Percentiles rank a stretch among this genome's conserved stretches.
Conservation (phyloP, 2,113 vertebrate species). For the Erpornis zantholeuca region DNA sequence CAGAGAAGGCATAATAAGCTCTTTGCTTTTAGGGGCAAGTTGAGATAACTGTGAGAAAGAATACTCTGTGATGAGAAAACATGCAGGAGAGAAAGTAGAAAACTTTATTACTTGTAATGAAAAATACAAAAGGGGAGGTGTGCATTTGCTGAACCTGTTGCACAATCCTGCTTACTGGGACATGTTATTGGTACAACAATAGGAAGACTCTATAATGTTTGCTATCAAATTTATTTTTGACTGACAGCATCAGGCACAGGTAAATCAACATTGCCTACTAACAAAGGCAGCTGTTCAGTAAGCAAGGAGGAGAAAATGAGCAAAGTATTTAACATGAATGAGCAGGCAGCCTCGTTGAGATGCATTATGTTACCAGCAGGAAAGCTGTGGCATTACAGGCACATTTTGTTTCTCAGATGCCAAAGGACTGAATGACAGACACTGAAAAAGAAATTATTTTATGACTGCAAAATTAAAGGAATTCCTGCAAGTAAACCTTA, state of each 20-base stretch:
- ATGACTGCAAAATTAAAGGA: not conserved
- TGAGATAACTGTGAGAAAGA: not conserved
- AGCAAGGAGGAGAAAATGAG: not conserved
- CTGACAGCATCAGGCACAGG: not conserved
- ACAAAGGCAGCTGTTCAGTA: not conserved
- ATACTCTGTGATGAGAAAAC: not conserved
- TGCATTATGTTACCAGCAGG: not conserved
- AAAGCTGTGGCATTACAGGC: not conserved
- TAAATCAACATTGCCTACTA: not conserved
- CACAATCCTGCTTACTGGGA: not conserved
- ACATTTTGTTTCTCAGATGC: not conserved
- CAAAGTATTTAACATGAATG: not conserved
- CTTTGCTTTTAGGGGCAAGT: not conserved
- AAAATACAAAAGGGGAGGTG: not conserved
- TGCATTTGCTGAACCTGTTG: not conserved
- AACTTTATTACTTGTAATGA: not conserved
- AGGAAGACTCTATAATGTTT: not conserved
- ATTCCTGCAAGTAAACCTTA: not conserved
- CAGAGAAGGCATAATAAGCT: not conserved
- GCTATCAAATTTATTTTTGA: not conserved
- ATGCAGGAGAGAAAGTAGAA: not conserved
- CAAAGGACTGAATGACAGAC: not conserved
- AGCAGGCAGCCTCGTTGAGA: not conserved
- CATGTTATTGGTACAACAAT: not conserved
- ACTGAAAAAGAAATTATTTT: not conserved